These are phyloP conservation scores for Varroa destructor DNA, from an alignment of 1,140 invertebrate genomes.

Conservation along the genomic window DNA sequence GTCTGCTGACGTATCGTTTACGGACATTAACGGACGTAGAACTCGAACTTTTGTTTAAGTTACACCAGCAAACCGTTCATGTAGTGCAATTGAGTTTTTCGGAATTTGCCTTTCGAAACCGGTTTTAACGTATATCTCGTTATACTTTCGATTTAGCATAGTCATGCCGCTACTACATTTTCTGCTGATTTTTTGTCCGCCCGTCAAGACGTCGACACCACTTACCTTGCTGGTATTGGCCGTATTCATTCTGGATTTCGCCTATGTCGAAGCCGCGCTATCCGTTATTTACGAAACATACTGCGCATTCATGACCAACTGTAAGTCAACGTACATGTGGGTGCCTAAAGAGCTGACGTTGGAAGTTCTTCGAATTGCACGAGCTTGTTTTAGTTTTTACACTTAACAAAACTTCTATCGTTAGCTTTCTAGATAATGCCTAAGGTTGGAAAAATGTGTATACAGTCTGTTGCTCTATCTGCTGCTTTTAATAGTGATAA, in stretches of 20 bases:
- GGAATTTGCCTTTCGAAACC: too few relatives aligned
- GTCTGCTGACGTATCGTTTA: too few relatives aligned
- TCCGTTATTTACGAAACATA: conserved; percentile 16
- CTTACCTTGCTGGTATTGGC: conserved; percentile 3
- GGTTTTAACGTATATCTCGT: too few relatives aligned
- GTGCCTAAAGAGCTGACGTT: neutral
- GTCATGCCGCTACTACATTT: conserved; percentile 6
- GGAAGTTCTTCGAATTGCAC: neutral
- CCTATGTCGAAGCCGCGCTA: conserved; percentile 21
- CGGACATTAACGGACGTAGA: too few relatives aligned
- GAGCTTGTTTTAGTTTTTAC: neutral
- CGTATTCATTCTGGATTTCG: conserved; percentile 12
- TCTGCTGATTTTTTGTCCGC: neutral
- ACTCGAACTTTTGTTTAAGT: too few relatives aligned
- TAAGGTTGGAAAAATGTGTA: too few relatives aligned
- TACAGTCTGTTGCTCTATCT: too few relatives aligned
- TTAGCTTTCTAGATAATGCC: too few relatives aligned
- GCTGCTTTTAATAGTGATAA: too few relatives aligned
- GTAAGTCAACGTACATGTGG: neutral
- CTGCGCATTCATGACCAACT: conserved; percentile 18
- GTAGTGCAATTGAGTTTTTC: too few relatives aligned
- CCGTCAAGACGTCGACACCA: neutral
- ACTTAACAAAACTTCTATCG: neutral
- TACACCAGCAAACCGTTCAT: too few relatives aligned
- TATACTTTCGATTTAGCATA: neutral